These are phyloP conservation scores for Lithophane socia DNA, from an alignment of 2,888 invertebrate species.

Conservation along the genomic window DNA sequence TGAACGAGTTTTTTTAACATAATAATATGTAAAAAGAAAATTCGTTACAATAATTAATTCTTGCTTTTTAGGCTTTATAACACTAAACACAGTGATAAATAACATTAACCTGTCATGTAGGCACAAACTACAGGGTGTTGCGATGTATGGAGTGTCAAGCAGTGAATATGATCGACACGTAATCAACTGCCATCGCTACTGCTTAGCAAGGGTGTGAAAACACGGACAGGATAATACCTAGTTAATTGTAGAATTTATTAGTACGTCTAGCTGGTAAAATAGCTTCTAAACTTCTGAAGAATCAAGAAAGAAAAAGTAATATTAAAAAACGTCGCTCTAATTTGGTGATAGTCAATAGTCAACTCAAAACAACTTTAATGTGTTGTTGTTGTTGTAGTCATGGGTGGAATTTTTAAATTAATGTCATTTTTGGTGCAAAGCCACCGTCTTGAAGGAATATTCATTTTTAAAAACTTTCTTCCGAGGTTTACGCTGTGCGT, in stretches of 20 bases:
- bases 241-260: constrained; percentile 2
- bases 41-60: not conserved
- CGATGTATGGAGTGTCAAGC: constrained; percentile 29
- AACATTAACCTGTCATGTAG: constrained; percentile 18
- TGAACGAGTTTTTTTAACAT: not conserved
- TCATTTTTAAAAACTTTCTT: too few relatives aligned
- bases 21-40: too few relatives aligned
- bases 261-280: not conserved
- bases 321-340: not conserved
- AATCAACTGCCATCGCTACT: constrained; percentile 36
- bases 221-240: constrained; percentile 7
- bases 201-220: constrained; percentile 18
- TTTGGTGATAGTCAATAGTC: not conserved
- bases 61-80: not conserved
- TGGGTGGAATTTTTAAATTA: not conserved
- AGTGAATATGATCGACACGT: constrained; percentile 51
- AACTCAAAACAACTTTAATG: not conserved
- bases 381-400: not conserved
- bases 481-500: not conserved
- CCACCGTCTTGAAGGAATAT: not conserved
- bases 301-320: not conserved
- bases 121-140: constrained; percentile 11
- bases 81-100: constrained; percentile 13
- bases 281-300: not conserved
- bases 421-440: not conserved